Evolutionary conservation across 2,888 invertebrate genomes (phyloP).

Genomic region (Eristalis pertinax): DNA sequence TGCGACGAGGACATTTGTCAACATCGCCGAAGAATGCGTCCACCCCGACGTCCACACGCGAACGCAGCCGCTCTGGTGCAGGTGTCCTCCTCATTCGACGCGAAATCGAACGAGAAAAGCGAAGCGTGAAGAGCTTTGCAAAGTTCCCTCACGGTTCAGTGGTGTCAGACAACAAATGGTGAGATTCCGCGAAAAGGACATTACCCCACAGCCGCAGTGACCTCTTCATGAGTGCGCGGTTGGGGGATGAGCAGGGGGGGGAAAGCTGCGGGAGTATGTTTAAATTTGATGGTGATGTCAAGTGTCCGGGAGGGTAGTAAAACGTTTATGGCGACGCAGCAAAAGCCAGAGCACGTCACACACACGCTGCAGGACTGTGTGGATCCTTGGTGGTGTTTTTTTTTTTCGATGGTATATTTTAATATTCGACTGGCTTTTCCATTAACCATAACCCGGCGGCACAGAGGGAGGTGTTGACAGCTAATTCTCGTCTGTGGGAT

Average conservation of each 20-base stretch:
- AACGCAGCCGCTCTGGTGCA: background rate
- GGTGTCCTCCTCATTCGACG: conserved; percentile 16
- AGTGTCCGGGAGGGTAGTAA: conserved; percentile 53
- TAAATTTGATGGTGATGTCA: conserved; percentile 73
- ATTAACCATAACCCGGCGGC: conserved; percentile 34
- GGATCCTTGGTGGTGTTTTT: background rate
- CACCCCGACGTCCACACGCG: conserved; percentile 3
- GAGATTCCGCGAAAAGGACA: conserved; percentile 31
- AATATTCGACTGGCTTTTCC: conserved; percentile 29
- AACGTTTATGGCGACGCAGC: conserved; percentile 35
- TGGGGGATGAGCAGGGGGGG: background rate
- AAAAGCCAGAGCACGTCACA: conserved; percentile 28
- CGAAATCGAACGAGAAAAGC: background rate
- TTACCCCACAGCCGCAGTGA: conserved; percentile 16
- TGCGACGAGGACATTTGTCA: conserved; percentile 48
- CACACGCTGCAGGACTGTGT: conserved; percentile 4
- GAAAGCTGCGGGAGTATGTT: conserved; percentile 33
- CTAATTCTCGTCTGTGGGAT: conserved; percentile 14
- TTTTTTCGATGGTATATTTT: conserved; percentile 45
- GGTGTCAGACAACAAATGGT: background rate
- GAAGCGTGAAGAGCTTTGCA: conserved; percentile 27
- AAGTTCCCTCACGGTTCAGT: conserved; percentile 10
- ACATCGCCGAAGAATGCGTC: conserved; percentile 29
- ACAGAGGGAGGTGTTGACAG: conserved; percentile 32
- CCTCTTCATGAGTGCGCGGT: background rate